Base-by-base conservation (phyloP, 2,888 invertebrate genomes). In the Coleophora flavipennella region DNA sequence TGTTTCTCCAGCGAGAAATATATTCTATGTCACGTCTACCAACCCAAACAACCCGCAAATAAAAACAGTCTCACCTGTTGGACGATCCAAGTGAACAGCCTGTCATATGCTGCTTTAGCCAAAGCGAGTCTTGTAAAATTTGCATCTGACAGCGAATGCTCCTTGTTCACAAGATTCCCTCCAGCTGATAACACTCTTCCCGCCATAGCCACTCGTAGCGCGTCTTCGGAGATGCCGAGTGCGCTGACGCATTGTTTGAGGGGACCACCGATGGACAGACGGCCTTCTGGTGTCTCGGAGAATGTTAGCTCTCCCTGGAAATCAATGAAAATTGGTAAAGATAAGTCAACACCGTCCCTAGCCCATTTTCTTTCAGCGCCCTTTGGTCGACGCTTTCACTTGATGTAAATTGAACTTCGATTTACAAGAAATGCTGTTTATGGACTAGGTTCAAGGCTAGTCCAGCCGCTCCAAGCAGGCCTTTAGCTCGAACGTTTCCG, bases 41-140 rank as follows among this genome's bases (percentile, higher is more conserved):
- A 8, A 29, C 3, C 1, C 1, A 20, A 9, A 20, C 12, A 3
- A 31, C 34, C n/a, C n/a, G n/a, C n/a, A n/a, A n/a, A n/a, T n/a
- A n/a, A 8, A 8, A 9, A 31, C 35, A 32, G n/a, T 39, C 52
- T 40, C 0, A 80, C 83, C 73, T 83, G 85, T 32, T 90, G 89
- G 11, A 99, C 97, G 44, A 98, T 95, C 95, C 96, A 97, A 0
- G 94, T 90, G 78, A 99, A 99, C 38, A 99, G 86, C 13, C 97
- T 86, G 62, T 98, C 97, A 62, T 99, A 99, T 20, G 98, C 90
- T 2, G 97, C 97, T 87, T 99, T 99, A 2, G 96, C 95, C 38
- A 97, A 85, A 4, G 99, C 98, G 73, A 97, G 94, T 48, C 95
- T 83, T 10, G 96, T 98, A 65, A 93, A 94, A 59, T 91, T 87